phyloP scores from a whole-genome alignment of 1,140 invertebrate genomes.

The Megalopta genalis region DNA sequence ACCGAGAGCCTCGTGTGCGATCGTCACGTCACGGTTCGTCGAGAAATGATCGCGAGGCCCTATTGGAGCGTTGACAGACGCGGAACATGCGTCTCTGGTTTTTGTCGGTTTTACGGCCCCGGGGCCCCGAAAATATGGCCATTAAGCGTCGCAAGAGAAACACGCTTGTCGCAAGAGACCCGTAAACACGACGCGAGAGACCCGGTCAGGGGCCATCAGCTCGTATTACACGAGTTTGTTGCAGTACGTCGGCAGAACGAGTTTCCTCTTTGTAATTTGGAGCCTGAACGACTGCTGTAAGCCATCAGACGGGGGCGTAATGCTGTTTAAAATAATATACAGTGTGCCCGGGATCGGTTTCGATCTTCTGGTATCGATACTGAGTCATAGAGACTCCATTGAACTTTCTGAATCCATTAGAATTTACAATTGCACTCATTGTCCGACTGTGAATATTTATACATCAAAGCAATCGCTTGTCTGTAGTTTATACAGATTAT shows the following conservation, averaged over 20 bases:
- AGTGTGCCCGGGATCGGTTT: too few relatives aligned
- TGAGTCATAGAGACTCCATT: too few relatives aligned
- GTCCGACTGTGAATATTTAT: too few relatives aligned
- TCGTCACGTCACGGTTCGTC: slow-evolving; percentile 14
- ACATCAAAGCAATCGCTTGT: too few relatives aligned
- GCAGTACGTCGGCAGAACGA: neutral
- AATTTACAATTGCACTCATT: too few relatives aligned
- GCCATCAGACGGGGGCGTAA: neutral
- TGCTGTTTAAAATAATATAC: neutral
- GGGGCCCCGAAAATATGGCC: slow-evolving; percentile 64
- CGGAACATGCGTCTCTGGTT: slow-evolving; percentile 63
- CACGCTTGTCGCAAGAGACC: slow-evolving; percentile 48
- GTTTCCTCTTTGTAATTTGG: neutral
- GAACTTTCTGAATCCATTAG: too few relatives aligned
- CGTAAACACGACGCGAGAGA: slow-evolving; percentile 18
- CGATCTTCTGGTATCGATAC: too few relatives aligned
- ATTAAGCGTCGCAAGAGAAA: slow-evolving; percentile 62
- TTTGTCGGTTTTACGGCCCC: slow-evolving; percentile 67
- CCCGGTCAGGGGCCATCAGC: slow-evolving; percentile 37
- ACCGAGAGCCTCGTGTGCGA: neutral
- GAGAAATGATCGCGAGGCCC: slow-evolving; percentile 49
- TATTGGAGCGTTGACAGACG: slow-evolving; percentile 65
- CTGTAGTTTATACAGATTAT: too few relatives aligned
- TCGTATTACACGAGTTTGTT: slow-evolving; percentile 61
- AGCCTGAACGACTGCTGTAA: neutral